Evolutionary conservation across 1,140 invertebrate species (phyloP).

Genomic region (Plectrocnemia conspersa): DNA sequence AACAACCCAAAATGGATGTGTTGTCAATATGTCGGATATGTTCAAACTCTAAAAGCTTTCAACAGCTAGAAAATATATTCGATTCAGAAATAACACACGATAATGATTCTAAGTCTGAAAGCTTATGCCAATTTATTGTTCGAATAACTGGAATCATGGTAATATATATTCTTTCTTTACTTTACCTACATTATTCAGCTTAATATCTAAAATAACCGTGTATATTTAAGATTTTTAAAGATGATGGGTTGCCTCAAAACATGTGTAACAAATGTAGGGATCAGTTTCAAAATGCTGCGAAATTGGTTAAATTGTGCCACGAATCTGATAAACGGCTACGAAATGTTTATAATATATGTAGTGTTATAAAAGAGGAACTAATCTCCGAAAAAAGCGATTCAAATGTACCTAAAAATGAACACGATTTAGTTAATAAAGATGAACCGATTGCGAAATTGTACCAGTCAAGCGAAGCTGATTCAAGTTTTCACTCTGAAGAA

Average conservation of each 20-base stretch:
- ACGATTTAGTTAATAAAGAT: background rate
- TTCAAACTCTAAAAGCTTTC: background rate
- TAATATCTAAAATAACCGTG: background rate
- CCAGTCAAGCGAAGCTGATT: background rate
- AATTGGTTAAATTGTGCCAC: conserved; percentile 10
- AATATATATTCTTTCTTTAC: background rate
- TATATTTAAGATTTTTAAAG: conserved; percentile 7
- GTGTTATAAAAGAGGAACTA: no score
- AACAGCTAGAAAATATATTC: conserved; percentile 7
- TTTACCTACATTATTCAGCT: background rate
- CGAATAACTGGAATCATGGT: background rate
- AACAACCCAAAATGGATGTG: conserved; percentile 6
- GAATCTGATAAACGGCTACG: conserved; percentile 10
- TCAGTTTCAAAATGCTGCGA: background rate
- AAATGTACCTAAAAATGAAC: conserved; percentile 1
- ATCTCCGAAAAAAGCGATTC: background rate
- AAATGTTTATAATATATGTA: background rate
- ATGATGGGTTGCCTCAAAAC: conserved; percentile 14
- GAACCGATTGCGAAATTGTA: background rate
- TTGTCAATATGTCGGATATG: conserved; percentile 1
- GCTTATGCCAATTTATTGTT: background rate
- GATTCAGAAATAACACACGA: background rate
- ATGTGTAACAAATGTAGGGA: conserved; percentile 13
- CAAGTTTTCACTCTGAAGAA: background rate
- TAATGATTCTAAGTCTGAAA: background rate